Evolutionary conservation across 1,140 invertebrate species (phyloP).

Genomic region (Monochamus saltuarius): DNA sequence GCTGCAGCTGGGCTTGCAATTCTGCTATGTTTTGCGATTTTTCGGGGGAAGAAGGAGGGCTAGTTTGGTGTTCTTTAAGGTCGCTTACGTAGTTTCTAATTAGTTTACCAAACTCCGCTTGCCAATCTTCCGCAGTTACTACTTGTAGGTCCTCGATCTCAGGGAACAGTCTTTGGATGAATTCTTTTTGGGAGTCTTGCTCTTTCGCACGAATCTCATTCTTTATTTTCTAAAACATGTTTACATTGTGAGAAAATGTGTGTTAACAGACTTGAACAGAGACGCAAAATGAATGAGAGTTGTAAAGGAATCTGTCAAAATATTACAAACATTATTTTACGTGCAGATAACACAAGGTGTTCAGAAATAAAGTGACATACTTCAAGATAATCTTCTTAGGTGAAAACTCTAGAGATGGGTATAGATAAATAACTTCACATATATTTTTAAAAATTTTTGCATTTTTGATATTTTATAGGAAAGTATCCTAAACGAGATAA

Average conservation of each 20-base stretch:
- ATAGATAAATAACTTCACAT: too few relatives aligned
- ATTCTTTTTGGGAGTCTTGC: slow-evolving; percentile 57
- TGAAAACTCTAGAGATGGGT: too few relatives aligned
- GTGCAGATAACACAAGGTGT: too few relatives aligned
- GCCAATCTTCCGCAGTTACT: slow-evolving; percentile 22
- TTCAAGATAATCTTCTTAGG: too few relatives aligned
- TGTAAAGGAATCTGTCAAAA: too few relatives aligned
- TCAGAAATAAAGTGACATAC: too few relatives aligned
- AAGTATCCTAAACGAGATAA: too few relatives aligned
- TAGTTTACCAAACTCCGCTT: slow-evolving; percentile 22
- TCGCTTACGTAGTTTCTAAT: slow-evolving; percentile 29
- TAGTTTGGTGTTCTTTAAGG: slow-evolving; percentile 19
- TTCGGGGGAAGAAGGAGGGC: slow-evolving; percentile 11
- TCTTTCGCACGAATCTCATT: slow-evolving; percentile 57
- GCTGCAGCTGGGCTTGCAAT: slow-evolving; percentile 64
- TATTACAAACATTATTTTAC: too few relatives aligned
- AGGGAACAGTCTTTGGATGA: slow-evolving; percentile 63
- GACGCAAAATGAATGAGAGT: too few relatives aligned
- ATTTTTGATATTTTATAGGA: too few relatives aligned
- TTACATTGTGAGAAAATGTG: background rate
- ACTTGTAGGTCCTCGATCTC: slow-evolving; percentile 53
- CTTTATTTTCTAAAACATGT: slow-evolving; percentile 36
- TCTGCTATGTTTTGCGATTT: slow-evolving; percentile 52
- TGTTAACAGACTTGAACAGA: background rate
- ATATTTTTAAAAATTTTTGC: too few relatives aligned